A percentile compares a stretch with the other conserved stretches of the same genome.
Evolutionary conservation across 2,113 vertebrate genomes (phyloP).

Genomic region (Hassar affinis): DNA sequence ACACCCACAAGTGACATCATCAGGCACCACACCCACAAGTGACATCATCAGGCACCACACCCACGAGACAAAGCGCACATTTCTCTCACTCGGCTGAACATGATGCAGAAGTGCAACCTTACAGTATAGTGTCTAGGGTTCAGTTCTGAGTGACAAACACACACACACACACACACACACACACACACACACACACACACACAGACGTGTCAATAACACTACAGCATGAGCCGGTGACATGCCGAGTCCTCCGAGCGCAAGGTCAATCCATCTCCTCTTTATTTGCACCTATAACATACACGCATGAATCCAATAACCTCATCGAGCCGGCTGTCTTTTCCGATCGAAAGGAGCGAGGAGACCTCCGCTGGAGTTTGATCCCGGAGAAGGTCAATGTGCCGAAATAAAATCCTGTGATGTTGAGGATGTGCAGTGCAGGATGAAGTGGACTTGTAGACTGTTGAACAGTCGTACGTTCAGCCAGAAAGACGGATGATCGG

Average conservation of each 20-base stretch:
- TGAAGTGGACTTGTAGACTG: background rate
- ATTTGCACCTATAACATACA: conserved; percentile 15
- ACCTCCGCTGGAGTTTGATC: conserved; percentile 25
- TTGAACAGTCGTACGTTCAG: conserved; percentile 10
- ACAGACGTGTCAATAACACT: background rate
- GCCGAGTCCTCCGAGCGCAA: conserved; percentile 4
- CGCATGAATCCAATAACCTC: conserved; percentile 38
- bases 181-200: background rate
- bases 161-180: background rate
- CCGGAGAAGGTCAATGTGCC: conserved; percentile 20
- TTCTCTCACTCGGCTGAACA: background rate
- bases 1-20: background rate
- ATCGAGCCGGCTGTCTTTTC: conserved; percentile 21
- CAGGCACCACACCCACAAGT: background rate
- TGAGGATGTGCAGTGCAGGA: conserved; percentile 11
- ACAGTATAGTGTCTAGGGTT: background rate
- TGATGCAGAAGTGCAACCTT: background rate
- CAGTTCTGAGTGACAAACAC: background rate
- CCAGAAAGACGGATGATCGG: background rate
- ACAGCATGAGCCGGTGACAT: conserved; percentile 6
- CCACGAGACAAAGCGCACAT: too few species aligned
- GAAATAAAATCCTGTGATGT: background rate
- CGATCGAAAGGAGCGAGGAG: background rate
- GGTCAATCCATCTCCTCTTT: conserved; percentile 34
- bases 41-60: background rate